Percentiles rank a stretch among this genome's conserved stretches.
Evolutionary conservation across 2,797 vertebrate species (phyloP).

Genomic region (Arnoldichthys spilopterus): DNA sequence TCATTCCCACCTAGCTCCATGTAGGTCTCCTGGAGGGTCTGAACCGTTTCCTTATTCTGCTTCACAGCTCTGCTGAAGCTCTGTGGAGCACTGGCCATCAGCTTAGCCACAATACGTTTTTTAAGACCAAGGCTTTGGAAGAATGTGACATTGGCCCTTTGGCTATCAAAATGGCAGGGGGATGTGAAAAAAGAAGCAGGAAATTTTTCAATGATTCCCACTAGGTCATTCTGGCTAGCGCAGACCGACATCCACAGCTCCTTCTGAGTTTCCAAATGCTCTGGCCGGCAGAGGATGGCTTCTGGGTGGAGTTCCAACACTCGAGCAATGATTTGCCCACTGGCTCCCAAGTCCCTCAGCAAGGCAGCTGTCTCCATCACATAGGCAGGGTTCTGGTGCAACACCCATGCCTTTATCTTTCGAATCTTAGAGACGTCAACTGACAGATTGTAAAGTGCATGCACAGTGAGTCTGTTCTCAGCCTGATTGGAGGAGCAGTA

Average conservation of each 20-base stretch:
- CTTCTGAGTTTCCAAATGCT: slow-evolving; percentile 78
- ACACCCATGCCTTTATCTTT: slow-evolving; percentile 88
- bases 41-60: slow-evolving; percentile 81
- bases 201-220: slow-evolving; percentile 89
- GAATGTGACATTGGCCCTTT: slow-evolving; percentile 84
- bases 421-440: slow-evolving; percentile 90
- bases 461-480: slow-evolving; percentile 85
- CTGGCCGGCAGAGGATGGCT: slow-evolving; percentile 85
- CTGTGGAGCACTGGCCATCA: slow-evolving; percentile 86
- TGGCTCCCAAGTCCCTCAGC: slow-evolving; percentile 85
- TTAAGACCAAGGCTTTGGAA: slow-evolving; percentile 87
- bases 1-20: slow-evolving; percentile 84
- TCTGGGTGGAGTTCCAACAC: slow-evolving; percentile 89
- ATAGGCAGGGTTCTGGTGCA: slow-evolving; percentile 81
- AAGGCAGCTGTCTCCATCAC: slow-evolving; percentile 81
- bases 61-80: slow-evolving; percentile 85
- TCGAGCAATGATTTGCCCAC: slow-evolving; percentile 70
- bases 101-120: slow-evolving; percentile 87
- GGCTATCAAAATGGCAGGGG: slow-evolving; percentile 77
- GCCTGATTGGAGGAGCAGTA: slow-evolving; percentile 56
- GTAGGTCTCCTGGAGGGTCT: slow-evolving; percentile 82
- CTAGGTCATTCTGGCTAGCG: slow-evolving; percentile 79
- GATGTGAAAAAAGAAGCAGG: slow-evolving; percentile 91
- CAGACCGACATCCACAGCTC: slow-evolving; percentile 89
- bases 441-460: slow-evolving; percentile 79